phyloP scores from a whole-genome alignment of 53 echinoderm and acorn worm genomes.

The Arbacia lixula region DNA sequence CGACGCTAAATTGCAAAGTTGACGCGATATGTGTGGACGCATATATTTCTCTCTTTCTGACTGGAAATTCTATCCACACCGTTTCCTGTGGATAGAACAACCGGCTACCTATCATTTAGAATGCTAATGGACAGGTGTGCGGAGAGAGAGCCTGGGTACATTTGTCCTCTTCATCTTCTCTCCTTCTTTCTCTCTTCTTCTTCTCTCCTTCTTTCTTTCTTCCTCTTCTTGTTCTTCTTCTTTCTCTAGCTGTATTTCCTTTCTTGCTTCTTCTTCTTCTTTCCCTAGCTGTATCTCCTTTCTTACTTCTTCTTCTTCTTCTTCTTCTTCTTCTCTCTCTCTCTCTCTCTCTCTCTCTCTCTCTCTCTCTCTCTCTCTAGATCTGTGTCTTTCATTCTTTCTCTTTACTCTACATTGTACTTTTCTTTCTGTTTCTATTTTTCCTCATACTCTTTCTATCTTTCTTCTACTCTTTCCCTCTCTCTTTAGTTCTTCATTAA shows the following conservation, averaged over 20 bases:
- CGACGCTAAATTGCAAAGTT: constrained; percentile 41
- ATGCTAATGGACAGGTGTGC: constrained; percentile 51
- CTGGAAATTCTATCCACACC: constrained; percentile 10
- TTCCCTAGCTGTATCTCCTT: neutral
- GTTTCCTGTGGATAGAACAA: constrained; percentile 22
- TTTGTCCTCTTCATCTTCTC: neutral
- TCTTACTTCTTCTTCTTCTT: neutral
- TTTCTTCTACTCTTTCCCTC: no score
- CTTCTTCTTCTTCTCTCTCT: neutral
- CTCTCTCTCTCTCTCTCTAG: neutral
- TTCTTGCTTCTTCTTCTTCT: neutral
- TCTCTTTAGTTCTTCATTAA: no score
- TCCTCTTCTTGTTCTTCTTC: neutral
- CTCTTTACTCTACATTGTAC: neutral
- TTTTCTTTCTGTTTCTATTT: no score
- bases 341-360: neutral
- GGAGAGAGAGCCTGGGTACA: neutral
- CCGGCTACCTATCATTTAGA: constrained; percentile 44
- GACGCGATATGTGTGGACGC: constrained; percentile 36
- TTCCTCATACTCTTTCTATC: no score
- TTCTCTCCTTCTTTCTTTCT: neutral
- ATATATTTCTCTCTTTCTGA: neutral
- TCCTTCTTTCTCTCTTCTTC: neutral
- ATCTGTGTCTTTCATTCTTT: neutral
- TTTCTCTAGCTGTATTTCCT: neutral